Base-by-base conservation (phyloP, 2,113 vertebrate genomes). In the Ia io region DNA sequence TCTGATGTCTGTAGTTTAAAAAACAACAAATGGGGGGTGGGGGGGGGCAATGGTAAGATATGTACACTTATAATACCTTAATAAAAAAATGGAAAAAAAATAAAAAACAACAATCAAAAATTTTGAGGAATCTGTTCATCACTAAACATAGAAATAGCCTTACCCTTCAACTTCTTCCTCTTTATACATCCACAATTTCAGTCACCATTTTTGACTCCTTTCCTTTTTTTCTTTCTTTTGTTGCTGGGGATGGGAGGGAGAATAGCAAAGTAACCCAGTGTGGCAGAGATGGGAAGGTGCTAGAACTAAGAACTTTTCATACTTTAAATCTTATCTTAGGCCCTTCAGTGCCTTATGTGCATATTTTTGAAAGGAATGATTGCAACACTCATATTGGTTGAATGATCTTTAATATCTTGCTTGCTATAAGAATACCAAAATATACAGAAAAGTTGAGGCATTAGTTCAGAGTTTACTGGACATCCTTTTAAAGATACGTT, bases 301-400 rank as follows among this genome's bases (percentile, higher is more conserved):
- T 5, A 1, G 73, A 78, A 87, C 40, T 37, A 76, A 80, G 77
- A 44, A 30, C n/a, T 1, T n/a, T 79, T 74, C 59, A 23, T 70
- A 22, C 40, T 93, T 9, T 70, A 37, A 73, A 73, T 69, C 32
- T 93, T 93, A 84, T 17, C 20, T 78, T 74, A 32, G 10, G 22
- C 91, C n/a, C 18, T 89, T 89, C 14, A 67, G 44, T 73, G 37
- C 44, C 47, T 79, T 78, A 30, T 2, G 2, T 61, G 59, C 25
- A 28, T 85, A n/a, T 51, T 90, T 95, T 87, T 80, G 22, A 94
- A 84, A 93, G 40, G 86, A 80, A 91, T 70, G 12, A 77, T 91
- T 71, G 3, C 10, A 85, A 7, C 32, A 84, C 5, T 79, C 20
- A 23, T 17, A 14, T 84, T 94, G 61, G n/a, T 78, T 83, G 79